A percentile compares a stretch with the other conserved stretches of the same genome.
Evolutionary conservation across 2,797 vertebrate genomes (phyloP).

Genomic region (Hipposideros larvatus): DNA sequence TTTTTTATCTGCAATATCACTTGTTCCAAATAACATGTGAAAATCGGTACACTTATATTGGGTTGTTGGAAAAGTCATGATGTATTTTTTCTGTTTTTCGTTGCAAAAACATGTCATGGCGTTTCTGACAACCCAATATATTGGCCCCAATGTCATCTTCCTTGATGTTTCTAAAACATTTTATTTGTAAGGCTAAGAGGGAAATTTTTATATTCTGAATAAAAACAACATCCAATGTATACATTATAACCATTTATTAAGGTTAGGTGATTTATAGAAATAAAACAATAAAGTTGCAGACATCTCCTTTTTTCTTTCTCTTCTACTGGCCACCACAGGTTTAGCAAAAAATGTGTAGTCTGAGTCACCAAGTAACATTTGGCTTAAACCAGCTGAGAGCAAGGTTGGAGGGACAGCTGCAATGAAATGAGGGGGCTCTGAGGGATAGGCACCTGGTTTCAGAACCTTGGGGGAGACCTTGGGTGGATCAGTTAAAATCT

Average conservation of each 20-base stretch:
- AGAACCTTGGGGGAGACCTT: neutral
- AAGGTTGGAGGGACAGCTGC: neutral
- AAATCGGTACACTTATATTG: neutral
- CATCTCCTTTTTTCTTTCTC: neutral
- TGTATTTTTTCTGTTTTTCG: too few species aligned
- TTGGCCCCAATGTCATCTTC: neutral
- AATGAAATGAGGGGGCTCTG: neutral
- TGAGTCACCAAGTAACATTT: neutral
- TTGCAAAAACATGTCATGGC: too few species aligned
- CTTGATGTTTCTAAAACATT: slow-evolving; percentile 1
- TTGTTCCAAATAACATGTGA: slow-evolving; percentile 40
- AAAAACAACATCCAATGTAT: slow-evolving; percentile 6
- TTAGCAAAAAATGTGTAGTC: neutral
- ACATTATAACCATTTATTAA: neutral
- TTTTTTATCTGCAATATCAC: neutral
- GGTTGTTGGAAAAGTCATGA: too few species aligned
- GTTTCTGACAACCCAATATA: too few species aligned
- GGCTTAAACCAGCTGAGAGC: neutral
- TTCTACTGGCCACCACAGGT: neutral
- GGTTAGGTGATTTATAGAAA: neutral
- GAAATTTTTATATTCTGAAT: slow-evolving; percentile 9
- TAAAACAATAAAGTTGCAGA: neutral
- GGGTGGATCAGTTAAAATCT: neutral
- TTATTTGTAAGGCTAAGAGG: neutral
- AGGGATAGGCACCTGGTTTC: neutral